A percentile compares a stretch with the other conserved stretches of the same genome.
phyloP scores from a whole-genome alignment of 2,113 vertebrate genomes.

The Podocnemis expansa region DNA sequence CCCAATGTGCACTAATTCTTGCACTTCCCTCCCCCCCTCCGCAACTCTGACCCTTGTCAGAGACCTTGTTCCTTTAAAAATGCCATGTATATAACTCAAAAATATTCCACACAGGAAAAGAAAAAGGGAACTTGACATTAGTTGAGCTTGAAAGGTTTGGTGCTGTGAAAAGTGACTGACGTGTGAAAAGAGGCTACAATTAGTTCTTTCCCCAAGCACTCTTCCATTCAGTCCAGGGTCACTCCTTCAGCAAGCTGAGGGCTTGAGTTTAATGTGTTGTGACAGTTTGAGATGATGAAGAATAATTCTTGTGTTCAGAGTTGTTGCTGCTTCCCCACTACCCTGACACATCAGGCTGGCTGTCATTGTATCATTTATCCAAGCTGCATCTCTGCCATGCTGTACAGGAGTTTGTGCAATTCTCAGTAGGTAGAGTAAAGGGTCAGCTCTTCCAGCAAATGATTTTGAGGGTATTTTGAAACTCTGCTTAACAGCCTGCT shows the following conservation, averaged over 20 bases:
- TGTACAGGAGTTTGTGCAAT: constrained; percentile 73
- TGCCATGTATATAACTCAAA: constrained; percentile 61
- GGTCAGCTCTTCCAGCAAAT: constrained; percentile 75
- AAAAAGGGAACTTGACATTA: constrained; percentile 75
- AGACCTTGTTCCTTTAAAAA: constrained; percentile 72
- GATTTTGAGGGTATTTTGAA: constrained; percentile 79
- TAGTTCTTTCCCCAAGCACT: constrained; percentile 84
- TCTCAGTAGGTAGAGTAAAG: constrained; percentile 73
- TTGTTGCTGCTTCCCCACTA: constrained; percentile 73
- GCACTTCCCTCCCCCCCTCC: constrained; percentile 47
- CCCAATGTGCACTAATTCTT: constrained; percentile 25
- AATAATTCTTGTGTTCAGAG: constrained; percentile 89
- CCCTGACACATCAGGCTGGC: constrained; percentile 83
- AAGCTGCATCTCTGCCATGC: constrained; percentile 70
- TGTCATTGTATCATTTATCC: constrained; percentile 88
- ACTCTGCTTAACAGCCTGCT: constrained; percentile 81
- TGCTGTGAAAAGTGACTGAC: constrained; percentile 82
- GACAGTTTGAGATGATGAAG: constrained; percentile 90
- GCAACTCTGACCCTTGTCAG: constrained; percentile 31
- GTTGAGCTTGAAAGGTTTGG: constrained; percentile 80
- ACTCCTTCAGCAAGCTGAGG: constrained; percentile 77
- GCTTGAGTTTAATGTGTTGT: constrained; percentile 86
- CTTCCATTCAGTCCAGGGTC: constrained; percentile 80
- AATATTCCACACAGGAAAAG: constrained; percentile 69
- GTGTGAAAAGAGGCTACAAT: constrained; percentile 89